Evolutionary conservation across 2,888 invertebrate genomes (phyloP), one percentile per base, ranked within the genome.

Genomic region (Endotricha flammealis): DNA sequence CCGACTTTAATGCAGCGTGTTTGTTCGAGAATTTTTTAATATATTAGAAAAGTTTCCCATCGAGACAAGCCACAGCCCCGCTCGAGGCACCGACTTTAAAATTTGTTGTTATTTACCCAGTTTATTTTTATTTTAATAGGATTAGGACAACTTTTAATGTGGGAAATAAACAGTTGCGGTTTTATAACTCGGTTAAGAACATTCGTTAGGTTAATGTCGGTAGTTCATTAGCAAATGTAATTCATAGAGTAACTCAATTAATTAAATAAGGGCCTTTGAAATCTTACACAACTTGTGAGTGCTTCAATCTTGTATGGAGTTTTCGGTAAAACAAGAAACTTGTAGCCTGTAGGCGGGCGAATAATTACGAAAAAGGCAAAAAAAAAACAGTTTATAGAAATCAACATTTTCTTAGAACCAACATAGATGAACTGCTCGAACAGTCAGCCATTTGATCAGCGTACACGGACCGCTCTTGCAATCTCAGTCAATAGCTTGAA

Each of bases 11-110:
- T 64, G 60, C 58, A 64, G 57, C 57, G 60, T 71, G 66, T 69
- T 64, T 68, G 66, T 63, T 57, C 56, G 60, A 52, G 44, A 64
- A 65, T 59, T 68, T 69, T 76, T 69, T 69, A 74, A 74, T 73
- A 75, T 75, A 75, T 76, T 71, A 67, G 65, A 64, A 74, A 75
- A 77, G 65, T 77, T 76, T 47, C 31, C 42, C 64, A 51, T 40
- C 46, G 47, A 57, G 52, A 47, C 61, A 55, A 55, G 45, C 53
- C 64, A 48, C 48, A 50, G 47, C 55, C 48, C 42, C 50, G 50
- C 45, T 50, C 46, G 47, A 36, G 48, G 53, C 44, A 53, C 57
- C 46, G 57, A 68, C 70, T 75, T 75, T 65, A 62, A 67, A 69
- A 69, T 71, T 68, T 68, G 71, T 72, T 73, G 50, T 48, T 51